These are phyloP conservation scores for Alexandromys fortis DNA, from an alignment of 2,113 vertebrate genomes.

Conservation along the genomic window DNA sequence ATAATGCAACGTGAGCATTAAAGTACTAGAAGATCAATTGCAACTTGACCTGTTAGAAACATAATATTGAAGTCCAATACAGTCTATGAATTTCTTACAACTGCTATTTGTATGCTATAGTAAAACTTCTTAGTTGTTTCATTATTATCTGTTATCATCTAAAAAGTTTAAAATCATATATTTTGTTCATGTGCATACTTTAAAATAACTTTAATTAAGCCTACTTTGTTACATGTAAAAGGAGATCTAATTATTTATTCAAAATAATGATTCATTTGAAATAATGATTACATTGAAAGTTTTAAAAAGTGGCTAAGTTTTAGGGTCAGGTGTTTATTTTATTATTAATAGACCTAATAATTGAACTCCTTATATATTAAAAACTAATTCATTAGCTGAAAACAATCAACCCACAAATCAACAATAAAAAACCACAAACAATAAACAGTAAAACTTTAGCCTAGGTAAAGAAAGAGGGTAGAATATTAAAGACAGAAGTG, in stretches of 20 bases:
- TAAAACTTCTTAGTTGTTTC: neutral
- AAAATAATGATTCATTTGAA: slow-evolving; percentile 14
- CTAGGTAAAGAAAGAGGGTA: neutral
- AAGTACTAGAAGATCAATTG: neutral
- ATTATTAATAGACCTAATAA: neutral
- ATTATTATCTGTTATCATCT: neutral
- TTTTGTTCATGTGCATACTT: neutral
- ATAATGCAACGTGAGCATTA: neutral
- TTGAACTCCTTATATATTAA: rapidly evolving
- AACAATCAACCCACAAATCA: neutral
- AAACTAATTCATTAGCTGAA: slow-evolving; percentile 20
- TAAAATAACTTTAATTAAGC: slow-evolving; percentile 40
- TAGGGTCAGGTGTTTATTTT: neutral
- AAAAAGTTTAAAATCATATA: neutral
- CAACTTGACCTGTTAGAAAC: neutral
- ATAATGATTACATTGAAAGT: rapidly evolving
- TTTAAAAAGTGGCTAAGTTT: neutral
- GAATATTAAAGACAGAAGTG: neutral
- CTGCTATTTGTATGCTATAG: neutral
- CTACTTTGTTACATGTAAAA: neutral
- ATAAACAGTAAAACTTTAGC: neutral
- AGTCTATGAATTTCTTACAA: neutral
- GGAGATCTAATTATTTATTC: neutral
- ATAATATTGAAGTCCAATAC: neutral
- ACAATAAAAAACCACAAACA: neutral